Evolutionary conservation across 2,888 invertebrate genomes (phyloP).

Genomic region (Rotaria macrura): DNA sequence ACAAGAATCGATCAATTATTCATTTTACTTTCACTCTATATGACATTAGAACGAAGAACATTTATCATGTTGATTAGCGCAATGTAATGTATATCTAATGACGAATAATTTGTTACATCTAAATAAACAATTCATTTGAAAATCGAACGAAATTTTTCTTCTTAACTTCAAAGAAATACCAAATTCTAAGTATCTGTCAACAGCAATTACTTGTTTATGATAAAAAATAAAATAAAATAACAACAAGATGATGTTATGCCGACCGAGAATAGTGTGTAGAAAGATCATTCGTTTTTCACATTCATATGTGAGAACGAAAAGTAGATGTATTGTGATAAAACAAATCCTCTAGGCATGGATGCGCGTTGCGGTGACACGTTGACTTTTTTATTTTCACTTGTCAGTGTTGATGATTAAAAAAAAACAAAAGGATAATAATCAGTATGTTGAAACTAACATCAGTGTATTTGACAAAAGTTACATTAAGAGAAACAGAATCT

Average conservation of each 20-base stretch:
- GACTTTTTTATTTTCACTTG: neutral
- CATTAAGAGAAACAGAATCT: no score
- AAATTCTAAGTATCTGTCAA: neutral
- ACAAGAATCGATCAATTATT: neutral
- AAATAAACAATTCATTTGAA: neutral
- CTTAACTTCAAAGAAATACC: neutral
- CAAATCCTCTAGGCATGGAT: neutral
- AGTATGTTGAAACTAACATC: no score
- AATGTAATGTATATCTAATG: neutral
- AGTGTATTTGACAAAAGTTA: no score
- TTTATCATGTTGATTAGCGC: neutral
- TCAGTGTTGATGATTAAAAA: neutral
- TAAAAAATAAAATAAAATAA: neutral
- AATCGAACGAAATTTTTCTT: neutral
- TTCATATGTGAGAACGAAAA: neutral
- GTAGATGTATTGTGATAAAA: neutral
- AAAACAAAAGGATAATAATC: neutral
- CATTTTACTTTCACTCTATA: neutral
- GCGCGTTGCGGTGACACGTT: neutral
- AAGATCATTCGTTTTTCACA: slow-evolving; percentile 12
- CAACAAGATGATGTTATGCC: neutral
- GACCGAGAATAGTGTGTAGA: neutral
- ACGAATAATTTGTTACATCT: neutral
- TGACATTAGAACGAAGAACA: neutral
- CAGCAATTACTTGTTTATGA: neutral